Conservation (phyloP, 2,113 vertebrate species). For the Tichodroma muraria region DNA sequence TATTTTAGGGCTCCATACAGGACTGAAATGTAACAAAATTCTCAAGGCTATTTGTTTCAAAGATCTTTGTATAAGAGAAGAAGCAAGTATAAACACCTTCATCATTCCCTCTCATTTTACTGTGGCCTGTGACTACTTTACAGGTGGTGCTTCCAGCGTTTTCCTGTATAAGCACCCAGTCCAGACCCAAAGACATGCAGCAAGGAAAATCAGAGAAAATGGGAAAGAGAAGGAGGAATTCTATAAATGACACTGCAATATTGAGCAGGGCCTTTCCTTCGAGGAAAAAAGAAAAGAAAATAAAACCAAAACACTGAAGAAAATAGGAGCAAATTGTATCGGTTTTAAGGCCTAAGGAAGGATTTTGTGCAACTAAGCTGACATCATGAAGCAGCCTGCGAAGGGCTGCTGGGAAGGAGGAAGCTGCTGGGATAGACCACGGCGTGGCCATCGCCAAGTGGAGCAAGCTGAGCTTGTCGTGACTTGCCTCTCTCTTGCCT, state of each 20-base stretch:
- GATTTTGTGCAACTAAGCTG: neutral
- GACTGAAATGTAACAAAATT: neutral
- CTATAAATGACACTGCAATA: neutral
- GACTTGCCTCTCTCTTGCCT: neutral
- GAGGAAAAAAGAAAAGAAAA: neutral
- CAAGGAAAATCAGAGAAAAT: neutral
- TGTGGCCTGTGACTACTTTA: neutral
- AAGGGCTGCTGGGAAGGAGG: neutral
- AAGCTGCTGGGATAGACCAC: neutral
- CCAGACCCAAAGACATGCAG: neutral
- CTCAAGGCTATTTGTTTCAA: neutral
- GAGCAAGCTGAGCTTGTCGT: neutral
- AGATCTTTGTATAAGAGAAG: neutral
- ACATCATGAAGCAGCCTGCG: accelerated
- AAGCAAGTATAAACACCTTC: neutral
- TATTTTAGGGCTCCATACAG: neutral
- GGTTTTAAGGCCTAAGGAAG: neutral
- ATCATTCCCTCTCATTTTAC: neutral
- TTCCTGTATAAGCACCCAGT: neutral
- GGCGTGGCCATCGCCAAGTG: neutral
- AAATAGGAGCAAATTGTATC: neutral
- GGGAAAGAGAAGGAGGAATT: neutral
- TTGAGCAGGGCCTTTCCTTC: neutral
- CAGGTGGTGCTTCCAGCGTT: neutral
- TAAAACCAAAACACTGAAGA: neutral